Conservation (phyloP, 2,888 invertebrate species). For the Nemotelus pantherinus region DNA sequence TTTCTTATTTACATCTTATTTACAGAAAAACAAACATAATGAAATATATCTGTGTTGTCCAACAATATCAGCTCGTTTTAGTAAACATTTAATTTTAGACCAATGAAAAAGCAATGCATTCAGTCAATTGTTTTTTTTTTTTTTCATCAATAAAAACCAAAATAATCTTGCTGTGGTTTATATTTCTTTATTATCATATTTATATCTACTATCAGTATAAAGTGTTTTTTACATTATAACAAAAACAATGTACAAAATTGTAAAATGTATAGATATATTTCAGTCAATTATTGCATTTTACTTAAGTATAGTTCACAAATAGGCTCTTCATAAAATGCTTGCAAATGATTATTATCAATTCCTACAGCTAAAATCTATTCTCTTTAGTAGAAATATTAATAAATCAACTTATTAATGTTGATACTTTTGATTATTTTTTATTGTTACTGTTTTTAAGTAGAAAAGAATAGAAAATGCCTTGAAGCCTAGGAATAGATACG, state of each 20-base stretch:
- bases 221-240: conserved; percentile 35
- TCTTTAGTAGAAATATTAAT: not conserved
- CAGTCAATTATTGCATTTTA: conserved; percentile 41
- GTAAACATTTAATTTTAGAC: no score
- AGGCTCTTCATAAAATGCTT: not conserved
- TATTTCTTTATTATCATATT: conserved; percentile 8
- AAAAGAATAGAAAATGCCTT: conserved; percentile 20
- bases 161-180: not conserved
- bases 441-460: not conserved
- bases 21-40: no score
- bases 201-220: conserved; percentile 3
- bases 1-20: no score
- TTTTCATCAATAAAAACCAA: not conserved
- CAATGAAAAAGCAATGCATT: no score
- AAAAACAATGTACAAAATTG: conserved; percentile 42
- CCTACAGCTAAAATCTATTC: not conserved
- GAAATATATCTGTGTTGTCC: no score
- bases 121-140: not conserved
- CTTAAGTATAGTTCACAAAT: not conserved
- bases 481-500: not conserved
- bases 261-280: conserved; percentile 12
- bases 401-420: not conserved
- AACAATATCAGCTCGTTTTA: no score
- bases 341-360: not conserved
- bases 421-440: not conserved